Percentiles rank a stretch among this genome's conserved stretches.
Evolutionary conservation across 2,113 vertebrate species (phyloP).

Genomic region (Ifrita kowaldi): DNA sequence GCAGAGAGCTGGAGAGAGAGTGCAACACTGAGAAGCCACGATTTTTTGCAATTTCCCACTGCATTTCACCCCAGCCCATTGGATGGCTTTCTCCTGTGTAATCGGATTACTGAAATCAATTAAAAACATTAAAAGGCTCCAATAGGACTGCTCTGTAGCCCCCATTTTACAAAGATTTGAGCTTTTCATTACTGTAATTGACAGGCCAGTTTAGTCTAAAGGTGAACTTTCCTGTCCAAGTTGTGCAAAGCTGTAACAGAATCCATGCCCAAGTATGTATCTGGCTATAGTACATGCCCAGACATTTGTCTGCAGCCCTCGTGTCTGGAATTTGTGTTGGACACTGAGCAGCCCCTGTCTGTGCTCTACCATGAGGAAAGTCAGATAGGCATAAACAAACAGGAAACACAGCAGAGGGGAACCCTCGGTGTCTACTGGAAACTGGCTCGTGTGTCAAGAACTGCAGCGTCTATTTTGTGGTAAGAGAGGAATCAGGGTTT

Average conservation of each 20-base stretch:
- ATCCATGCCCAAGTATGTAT: slow-evolving; percentile 14
- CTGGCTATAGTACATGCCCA: slow-evolving; percentile 31
- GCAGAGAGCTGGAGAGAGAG: background rate
- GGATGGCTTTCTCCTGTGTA: background rate
- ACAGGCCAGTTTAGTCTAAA: background rate
- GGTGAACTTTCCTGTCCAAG: background rate
- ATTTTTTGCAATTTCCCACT: background rate
- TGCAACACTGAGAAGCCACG: background rate
- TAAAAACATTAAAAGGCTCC: slow-evolving; percentile 1
- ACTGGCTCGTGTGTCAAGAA: background rate
- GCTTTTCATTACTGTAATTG: background rate
- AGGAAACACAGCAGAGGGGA: slow-evolving; percentile 2
- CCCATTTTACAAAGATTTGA: background rate
- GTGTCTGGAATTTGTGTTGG: slow-evolving; percentile 3
- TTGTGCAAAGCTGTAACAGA: slow-evolving; percentile 37
- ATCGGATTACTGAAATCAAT: background rate
- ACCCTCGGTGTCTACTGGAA: slow-evolving; percentile 31
- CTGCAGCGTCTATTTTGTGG: rapidly evolving
- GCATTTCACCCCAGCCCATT: background rate
- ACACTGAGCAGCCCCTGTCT: slow-evolving; percentile 8
- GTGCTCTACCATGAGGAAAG: slow-evolving; percentile 1
- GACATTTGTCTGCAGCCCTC: slow-evolving; percentile 45
- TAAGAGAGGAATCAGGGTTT: background rate
- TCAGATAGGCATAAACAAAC: slow-evolving; percentile 31
- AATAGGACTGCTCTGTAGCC: background rate